phyloP scores from a whole-genome alignment of 2,797 vertebrate genomes.

The Pseudomugil tenellus region DNA sequence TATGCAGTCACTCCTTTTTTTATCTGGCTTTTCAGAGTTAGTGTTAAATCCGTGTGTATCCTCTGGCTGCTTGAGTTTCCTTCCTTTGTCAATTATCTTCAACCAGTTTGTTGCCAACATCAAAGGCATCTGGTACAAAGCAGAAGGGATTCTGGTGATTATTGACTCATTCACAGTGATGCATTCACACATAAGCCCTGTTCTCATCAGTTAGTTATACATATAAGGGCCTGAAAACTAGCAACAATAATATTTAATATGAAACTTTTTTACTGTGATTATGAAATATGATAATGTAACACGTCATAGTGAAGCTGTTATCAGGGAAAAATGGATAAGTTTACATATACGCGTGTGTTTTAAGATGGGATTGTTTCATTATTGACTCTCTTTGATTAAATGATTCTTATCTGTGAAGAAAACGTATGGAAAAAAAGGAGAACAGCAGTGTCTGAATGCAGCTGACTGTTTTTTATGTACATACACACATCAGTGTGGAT shows the following conservation, averaged over 20 bases:
- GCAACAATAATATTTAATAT: slow-evolving; percentile 4
- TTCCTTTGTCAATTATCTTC: slow-evolving; percentile 42
- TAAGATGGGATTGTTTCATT: slow-evolving; percentile 12
- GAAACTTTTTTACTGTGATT: background rate
- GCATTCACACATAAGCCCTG: background rate
- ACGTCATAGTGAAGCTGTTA: slow-evolving; percentile 9
- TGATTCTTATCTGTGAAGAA: slow-evolving; percentile 5
- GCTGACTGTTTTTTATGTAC: background rate
- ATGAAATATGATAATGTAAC: slow-evolving; percentile 19
- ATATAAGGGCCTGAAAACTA: slow-evolving; percentile 20
- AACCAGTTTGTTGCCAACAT: slow-evolving; percentile 32
- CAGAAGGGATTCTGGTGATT: slow-evolving; percentile 48
- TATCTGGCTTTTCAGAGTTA: slow-evolving; percentile 10
- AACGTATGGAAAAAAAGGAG: slow-evolving; percentile 4
- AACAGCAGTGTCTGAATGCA: slow-evolving; percentile 7
- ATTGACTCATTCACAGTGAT: slow-evolving; percentile 25
- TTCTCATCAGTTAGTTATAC: slow-evolving; percentile 8
- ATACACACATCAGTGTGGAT: background rate
- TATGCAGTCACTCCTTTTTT: slow-evolving; percentile 19
- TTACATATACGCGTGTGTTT: slow-evolving; percentile 5
- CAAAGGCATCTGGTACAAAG: slow-evolving; percentile 42
- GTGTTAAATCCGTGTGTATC: background rate
- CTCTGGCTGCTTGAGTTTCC: slow-evolving; percentile 11
- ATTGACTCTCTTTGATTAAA: slow-evolving; percentile 3
- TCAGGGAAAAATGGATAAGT: slow-evolving; percentile 17